These are phyloP conservation scores for Bombus affinis DNA, from an alignment of 1,140 invertebrate species.

Conservation along the genomic window DNA sequence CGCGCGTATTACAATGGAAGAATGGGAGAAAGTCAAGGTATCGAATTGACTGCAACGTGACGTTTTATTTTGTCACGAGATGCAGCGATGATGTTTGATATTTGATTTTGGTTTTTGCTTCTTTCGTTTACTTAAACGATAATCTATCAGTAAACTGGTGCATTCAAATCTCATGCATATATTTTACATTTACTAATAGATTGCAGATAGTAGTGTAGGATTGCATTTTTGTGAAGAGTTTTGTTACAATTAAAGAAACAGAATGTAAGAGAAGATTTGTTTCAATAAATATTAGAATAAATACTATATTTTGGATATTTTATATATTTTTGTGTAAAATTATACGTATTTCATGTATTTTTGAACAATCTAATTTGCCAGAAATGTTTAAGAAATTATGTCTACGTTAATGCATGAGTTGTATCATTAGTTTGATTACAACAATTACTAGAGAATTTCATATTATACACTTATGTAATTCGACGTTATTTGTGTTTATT, in stretches of 20 bases:
- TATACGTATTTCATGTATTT: background rate
- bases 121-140: too few species aligned
- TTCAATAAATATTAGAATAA: too few species aligned
- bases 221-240: too few species aligned
- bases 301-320: background rate
- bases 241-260: too few species aligned
- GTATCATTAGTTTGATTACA: background rate
- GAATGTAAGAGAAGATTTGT: too few species aligned
- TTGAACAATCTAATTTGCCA: too few species aligned
- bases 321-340: background rate
- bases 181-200: too few species aligned
- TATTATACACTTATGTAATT: background rate
- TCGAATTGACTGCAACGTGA: background rate
- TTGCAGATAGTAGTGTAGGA: too few species aligned
- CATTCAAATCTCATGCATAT: background rate
- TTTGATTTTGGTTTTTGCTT: too few species aligned
- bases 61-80: background rate
- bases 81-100: too few species aligned
- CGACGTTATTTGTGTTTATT: background rate
- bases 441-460: background rate
- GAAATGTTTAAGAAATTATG: too few species aligned
- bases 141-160: background rate
- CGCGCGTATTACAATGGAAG: conserved; percentile 32
- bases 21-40: conserved; percentile 46
- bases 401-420: background rate